Conservation (phyloP, 2,113 vertebrate species). For the Phasianus colchicus region DNA sequence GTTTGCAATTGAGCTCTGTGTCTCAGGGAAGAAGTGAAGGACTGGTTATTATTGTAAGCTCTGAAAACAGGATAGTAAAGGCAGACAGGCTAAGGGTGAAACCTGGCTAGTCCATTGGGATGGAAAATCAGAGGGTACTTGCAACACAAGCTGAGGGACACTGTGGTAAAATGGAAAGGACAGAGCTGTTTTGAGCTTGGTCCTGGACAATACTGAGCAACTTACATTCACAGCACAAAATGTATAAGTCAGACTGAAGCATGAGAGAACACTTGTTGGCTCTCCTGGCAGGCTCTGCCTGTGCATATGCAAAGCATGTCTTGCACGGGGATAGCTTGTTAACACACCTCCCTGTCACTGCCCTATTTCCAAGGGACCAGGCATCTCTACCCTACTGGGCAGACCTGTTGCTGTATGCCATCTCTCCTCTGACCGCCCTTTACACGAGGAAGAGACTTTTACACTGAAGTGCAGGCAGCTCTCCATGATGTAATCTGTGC, state of each 20-base stretch:
- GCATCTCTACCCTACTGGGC: rapidly evolving
- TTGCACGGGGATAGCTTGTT: not conserved
- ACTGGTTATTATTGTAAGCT: not conserved
- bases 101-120: rapidly evolving
- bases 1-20: not conserved
- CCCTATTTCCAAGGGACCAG: not conserved
- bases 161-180: not conserved
- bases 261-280: rapidly evolving
- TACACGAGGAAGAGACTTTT: conserved; percentile 57
- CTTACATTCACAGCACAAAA: not conserved
- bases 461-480: conserved; percentile 62
- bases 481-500: conserved; percentile 82
- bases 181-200: not conserved
- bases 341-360: not conserved
- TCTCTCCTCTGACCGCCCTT: not conserved
- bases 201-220: not conserved
- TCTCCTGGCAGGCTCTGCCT: not conserved
- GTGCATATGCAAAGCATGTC: rapidly evolving
- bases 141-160: not conserved
- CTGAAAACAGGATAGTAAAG: rapidly evolving
- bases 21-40: not conserved
- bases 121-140: rapidly evolving
- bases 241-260: rapidly evolving
- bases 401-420: conserved; percentile 47
- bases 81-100: not conserved